Conservation (phyloP, 2,797 vertebrate genomes). For the Diceros bicornis region DNA sequence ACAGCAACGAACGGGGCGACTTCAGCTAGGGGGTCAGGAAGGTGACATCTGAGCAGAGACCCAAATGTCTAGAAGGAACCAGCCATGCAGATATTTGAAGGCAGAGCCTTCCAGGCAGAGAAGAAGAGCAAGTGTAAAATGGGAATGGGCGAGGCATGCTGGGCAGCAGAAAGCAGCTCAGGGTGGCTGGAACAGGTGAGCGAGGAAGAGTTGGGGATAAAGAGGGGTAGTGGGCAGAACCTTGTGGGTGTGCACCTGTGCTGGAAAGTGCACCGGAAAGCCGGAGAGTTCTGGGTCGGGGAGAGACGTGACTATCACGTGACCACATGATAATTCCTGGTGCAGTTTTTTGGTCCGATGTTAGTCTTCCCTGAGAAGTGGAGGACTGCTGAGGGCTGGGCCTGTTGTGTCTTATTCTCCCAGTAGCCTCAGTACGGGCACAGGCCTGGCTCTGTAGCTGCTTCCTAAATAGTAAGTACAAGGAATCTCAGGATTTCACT, state of each 20-base stretch:
- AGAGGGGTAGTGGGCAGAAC: not conserved
- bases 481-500: not conserved
- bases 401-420: not conserved
- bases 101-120: not conserved
- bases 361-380: not conserved
- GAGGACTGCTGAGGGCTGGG: not conserved
- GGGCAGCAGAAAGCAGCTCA: not conserved
- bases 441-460: not conserved
- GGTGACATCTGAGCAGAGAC: not conserved
- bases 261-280: not conserved
- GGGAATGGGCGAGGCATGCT: fast-evolving
- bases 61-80: not conserved
- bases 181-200: fast-evolving
- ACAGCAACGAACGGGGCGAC: too few species aligned
- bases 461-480: too few species aligned
- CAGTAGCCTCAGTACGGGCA: not conserved
- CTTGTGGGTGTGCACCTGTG: not conserved
- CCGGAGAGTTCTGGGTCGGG: not conserved
- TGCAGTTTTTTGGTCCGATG: not conserved
- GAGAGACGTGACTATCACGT: not conserved
- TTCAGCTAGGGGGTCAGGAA: too few species aligned
- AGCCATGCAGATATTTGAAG: not conserved
- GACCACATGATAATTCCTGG: fast-evolving
- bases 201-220: fast-evolving
- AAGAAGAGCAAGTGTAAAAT: not conserved